phyloP scores from a whole-genome alignment of 1,140 invertebrate species.

The Calycopis cecrops region DNA sequence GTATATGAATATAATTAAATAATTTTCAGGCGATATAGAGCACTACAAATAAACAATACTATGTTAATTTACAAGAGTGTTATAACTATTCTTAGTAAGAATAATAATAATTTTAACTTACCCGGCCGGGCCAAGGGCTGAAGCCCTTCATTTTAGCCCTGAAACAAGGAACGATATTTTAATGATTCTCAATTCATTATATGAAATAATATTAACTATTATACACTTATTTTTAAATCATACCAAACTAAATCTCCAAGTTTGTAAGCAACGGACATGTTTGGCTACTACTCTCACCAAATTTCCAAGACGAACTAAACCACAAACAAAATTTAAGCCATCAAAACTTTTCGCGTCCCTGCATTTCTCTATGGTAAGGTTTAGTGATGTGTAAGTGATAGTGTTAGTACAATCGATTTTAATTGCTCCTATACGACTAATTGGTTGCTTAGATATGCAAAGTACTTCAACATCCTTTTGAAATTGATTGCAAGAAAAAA shows the following conservation, averaged over 20 bases:
- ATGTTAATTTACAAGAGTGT: background rate
- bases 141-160: slow-evolving; percentile 98
- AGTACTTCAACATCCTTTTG: no score
- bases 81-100: background rate
- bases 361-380: slow-evolving; percentile 33
- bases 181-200: slow-evolving; percentile 9
- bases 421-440: no score
- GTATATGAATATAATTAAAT: no score
- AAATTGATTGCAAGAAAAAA: no score
- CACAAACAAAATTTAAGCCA: slow-evolving; percentile 39
- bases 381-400: slow-evolving; percentile 5
- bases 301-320: slow-evolving; percentile 65
- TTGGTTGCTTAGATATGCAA: no score
- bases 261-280: slow-evolving; percentile 62
- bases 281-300: slow-evolving; percentile 36
- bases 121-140: slow-evolving; percentile 94
- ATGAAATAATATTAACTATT: slow-evolving; percentile 13
- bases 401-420: background rate
- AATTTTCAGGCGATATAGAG: no score
- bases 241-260: slow-evolving; percentile 73
- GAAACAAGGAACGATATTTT: slow-evolving; percentile 71
- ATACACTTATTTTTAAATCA: slow-evolving; percentile 41
- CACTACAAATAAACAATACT: background rate
- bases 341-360: slow-evolving; percentile 42
- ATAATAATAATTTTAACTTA: slow-evolving; percentile 73